Base-by-base conservation (phyloP, 2,797 vertebrate species). In the Microcaecilia unicolor region DNA sequence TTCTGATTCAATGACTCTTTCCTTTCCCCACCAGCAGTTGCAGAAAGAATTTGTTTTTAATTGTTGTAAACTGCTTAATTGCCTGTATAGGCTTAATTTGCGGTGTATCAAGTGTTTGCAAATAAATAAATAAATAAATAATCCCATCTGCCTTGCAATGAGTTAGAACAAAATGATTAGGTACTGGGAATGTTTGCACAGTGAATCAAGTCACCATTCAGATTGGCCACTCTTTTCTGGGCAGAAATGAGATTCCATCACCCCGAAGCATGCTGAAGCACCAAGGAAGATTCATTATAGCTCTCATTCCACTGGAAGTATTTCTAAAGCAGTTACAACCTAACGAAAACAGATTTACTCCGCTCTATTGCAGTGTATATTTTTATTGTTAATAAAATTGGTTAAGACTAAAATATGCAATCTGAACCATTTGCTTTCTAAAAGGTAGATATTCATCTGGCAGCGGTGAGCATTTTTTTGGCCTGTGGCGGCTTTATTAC, bases 91-190 rank as follows among this genome's bases (percentile, higher is more conserved):
- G n/a, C n/a, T n/a, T n/a, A n/a, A n/a, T n/a, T n/a, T n/a, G n/a
- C n/a, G n/a, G n/a, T n/a, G n/a, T n/a, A n/a, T n/a, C n/a, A n/a
- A n/a, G n/a, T n/a, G n/a, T n/a, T n/a, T n/a, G n/a, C n/a, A n/a
- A n/a, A n/a, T n/a, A n/a, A n/a, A n/a, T n/a, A n/a, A n/a, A n/a
- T n/a, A n/a, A n/a, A n/a, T n/a, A n/a, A 73, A 64, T 71, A 68
- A 72, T 70, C 66, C 68, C 55, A 59, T 69, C 74, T 64, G 57
- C 48, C 72, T 57, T 66, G 65, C 51, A 56, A 26, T 47, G 70
- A 63, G 25, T 52, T 37, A 28, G 51, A 49, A 57, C 57, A 67
- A 61, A 58, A 65, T 61, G 41, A 77, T 61, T 54, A 68, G 61
- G 56, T 57, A 48, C 48, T 52, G 20, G 41, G 65, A 59, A 67